Conservation (phyloP, 2,797 vertebrate species). For the Peromyscus nudipes region DNA sequence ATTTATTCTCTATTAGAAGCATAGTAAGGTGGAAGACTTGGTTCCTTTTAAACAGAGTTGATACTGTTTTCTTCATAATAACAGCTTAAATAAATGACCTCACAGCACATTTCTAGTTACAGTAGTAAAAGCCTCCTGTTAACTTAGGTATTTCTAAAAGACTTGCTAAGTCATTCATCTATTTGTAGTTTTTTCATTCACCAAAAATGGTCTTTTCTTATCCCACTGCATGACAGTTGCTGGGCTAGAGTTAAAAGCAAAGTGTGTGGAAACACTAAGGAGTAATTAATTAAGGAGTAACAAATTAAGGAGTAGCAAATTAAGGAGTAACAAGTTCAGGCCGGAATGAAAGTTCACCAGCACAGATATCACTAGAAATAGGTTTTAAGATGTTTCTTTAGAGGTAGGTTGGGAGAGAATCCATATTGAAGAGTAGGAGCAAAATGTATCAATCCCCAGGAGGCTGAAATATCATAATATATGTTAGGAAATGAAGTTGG, state of each 20-base stretch:
- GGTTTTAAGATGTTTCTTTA: slow-evolving; percentile 29
- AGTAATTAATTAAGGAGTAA: background rate
- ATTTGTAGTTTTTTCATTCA: background rate
- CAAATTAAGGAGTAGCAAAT: too few relatives aligned
- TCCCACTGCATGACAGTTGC: background rate
- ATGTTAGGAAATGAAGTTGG: background rate
- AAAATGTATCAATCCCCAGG: background rate
- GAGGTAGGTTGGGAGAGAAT: background rate
- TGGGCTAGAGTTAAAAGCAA: background rate
- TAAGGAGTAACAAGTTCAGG: background rate
- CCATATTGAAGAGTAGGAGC: background rate
- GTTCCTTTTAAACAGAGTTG: slow-evolving; percentile 22
- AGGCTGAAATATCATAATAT: background rate
- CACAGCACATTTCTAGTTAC: background rate
- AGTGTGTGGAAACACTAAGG: background rate
- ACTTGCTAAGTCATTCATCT: background rate
- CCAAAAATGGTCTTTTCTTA: background rate
- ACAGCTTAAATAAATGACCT: slow-evolving; percentile 4
- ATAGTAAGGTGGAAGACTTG: background rate
- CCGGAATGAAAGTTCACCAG: background rate
- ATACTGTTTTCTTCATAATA: background rate
- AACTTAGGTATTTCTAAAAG: slow-evolving; percentile 4
- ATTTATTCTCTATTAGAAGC: background rate
- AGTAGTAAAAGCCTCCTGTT: background rate
- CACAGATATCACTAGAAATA: background rate